phyloP scores from a whole-genome alignment of 2,113 vertebrate genomes.

The Hepsetus odoe region DNA sequence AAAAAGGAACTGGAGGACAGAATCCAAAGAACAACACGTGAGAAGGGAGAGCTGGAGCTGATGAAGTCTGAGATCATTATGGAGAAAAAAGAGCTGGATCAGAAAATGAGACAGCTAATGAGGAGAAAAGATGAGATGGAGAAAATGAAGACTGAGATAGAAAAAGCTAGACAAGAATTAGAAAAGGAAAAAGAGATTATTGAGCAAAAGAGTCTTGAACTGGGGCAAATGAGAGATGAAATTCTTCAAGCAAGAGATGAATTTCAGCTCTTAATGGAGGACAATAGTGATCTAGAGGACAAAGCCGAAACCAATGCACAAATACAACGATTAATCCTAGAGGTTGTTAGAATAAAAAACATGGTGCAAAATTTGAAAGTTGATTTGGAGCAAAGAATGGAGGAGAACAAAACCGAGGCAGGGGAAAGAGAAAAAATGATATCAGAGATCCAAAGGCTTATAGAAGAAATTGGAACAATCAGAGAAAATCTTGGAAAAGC shows the following conservation, averaged over 20 bases:
- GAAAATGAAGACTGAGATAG: slow-evolving; percentile 30
- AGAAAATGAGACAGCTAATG: slow-evolving; percentile 37
- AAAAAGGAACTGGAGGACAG: slow-evolving; percentile 20
- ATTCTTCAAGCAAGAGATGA: slow-evolving; percentile 38
- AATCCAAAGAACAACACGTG: slow-evolving; percentile 46
- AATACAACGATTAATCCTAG: slow-evolving; percentile 32
- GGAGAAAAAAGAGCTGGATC: slow-evolving; percentile 54
- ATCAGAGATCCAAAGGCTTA: slow-evolving; percentile 39
- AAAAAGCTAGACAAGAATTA: slow-evolving; percentile 36
- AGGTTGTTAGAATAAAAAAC: slow-evolving; percentile 36
- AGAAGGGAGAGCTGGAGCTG: slow-evolving; percentile 55
- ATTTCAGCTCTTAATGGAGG: slow-evolving; percentile 34
- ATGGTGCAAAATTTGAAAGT: slow-evolving; percentile 29
- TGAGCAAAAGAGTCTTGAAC: slow-evolving; percentile 10
- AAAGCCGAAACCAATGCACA: background rate
- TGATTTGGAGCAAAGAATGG: background rate
- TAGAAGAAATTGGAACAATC: slow-evolving; percentile 44
- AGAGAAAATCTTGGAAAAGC: slow-evolving; percentile 29
- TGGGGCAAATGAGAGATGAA: slow-evolving; percentile 27
- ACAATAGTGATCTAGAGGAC: slow-evolving; percentile 13
- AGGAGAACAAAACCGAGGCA: slow-evolving; percentile 35
- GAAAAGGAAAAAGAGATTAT: background rate
- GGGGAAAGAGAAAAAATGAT: slow-evolving; percentile 38
- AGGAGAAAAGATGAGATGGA: slow-evolving; percentile 48
- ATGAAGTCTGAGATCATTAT: slow-evolving; percentile 51